A percentile compares a stretch with the other conserved stretches of the same genome.
These are phyloP conservation scores for Rhopalosiphum nymphaeae DNA, from an alignment of 2,888 invertebrate genomes.

Conservation along the genomic window DNA sequence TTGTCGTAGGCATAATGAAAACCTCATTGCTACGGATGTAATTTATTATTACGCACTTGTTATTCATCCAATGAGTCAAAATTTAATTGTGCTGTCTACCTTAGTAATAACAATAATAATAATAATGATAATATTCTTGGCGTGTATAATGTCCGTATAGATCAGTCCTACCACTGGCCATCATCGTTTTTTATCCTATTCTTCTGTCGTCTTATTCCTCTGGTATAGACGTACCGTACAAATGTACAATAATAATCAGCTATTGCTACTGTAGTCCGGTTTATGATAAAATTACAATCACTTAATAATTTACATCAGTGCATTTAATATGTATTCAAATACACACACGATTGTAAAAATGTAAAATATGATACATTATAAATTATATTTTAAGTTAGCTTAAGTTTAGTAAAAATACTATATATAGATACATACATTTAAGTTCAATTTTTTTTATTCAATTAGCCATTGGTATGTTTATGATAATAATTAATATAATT, in stretches of 20 bases:
- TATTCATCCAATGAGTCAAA: constrained; percentile 50
- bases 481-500: too few species aligned
- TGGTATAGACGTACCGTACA: neutral
- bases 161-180: constrained; percentile 6
- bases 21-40: constrained; percentile 51
- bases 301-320: neutral
- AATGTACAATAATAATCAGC: neutral
- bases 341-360: neutral
- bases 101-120: constrained; percentile 22
- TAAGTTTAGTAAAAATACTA: neutral
- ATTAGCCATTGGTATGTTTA: neutral
- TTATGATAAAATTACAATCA: neutral
- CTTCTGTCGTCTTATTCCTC: constrained; percentile 15
- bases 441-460: neutral
- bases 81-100: constrained; percentile 41
- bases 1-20: constrained; percentile 22
- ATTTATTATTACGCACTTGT: constrained; percentile 54
- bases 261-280: neutral
- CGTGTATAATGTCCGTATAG: constrained; percentile 48
- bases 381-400: neutral
- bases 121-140: constrained; percentile 27
- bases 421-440: neutral
- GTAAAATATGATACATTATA: neutral
- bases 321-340: neutral
- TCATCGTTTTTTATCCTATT: constrained; percentile 14